These are phyloP conservation scores for Mormyrus hasselquistii DNA, from an alignment of 2,797 vertebrate genomes.

Conservation along the genomic window DNA sequence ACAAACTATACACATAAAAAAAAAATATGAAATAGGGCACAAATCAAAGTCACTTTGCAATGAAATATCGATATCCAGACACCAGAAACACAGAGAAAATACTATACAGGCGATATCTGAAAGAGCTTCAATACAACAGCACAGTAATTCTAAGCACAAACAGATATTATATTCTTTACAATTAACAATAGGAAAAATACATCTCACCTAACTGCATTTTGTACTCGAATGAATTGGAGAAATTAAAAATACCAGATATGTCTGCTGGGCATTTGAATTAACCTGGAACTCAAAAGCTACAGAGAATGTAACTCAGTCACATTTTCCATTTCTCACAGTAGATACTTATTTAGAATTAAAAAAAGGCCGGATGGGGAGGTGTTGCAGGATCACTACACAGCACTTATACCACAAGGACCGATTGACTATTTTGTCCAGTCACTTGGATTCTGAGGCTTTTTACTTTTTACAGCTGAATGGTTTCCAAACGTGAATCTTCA, in stretches of 20 bases:
- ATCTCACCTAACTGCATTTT: background rate
- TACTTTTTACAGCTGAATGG: background rate
- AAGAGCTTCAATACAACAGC: background rate
- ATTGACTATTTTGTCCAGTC: background rate
- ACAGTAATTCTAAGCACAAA: constrained; percentile 6
- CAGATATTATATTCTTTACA: background rate
- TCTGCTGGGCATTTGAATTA: background rate
- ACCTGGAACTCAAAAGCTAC: constrained; percentile 14
- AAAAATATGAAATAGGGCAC: background rate
- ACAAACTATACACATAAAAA: background rate
- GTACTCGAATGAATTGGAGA: background rate
- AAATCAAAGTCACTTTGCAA: constrained; percentile 16
- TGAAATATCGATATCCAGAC: constrained; percentile 13
- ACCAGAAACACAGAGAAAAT: background rate
- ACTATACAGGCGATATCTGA: background rate
- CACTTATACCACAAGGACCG: background rate
- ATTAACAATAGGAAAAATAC: constrained; percentile 8
- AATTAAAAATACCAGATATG: background rate
- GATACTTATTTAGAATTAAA: background rate
- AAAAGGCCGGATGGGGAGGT: background rate
- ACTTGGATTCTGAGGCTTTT: background rate
- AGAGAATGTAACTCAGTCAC: background rate
- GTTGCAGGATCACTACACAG: background rate
- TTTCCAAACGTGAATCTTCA: background rate
- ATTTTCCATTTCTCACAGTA: background rate